Evolutionary conservation across 1,140 invertebrate genomes (phyloP), one percentile per base, ranked within the genome.

Genomic region (Pachypsylla venusta): DNA sequence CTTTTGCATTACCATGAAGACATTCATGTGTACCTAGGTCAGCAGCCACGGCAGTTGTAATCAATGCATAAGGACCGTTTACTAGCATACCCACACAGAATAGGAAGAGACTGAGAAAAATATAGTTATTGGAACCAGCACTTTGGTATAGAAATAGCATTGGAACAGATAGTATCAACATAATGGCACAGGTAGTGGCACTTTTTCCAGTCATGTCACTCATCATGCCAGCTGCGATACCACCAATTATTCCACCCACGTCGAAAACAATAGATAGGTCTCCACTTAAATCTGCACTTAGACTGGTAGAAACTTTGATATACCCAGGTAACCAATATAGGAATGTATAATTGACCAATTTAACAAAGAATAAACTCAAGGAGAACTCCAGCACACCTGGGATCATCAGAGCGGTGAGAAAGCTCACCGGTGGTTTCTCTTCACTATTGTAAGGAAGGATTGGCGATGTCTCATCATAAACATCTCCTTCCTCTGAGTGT

Each of bases 271-370:
- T 89, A 2, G 92, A 95, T 22, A 96, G 64, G 74, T 90, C 81
- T 12, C 90, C 92, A 61, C 91, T 86, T 19, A 80, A 64, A 5
- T 75, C 74, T 1, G 90, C 78, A 26, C 79, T 74, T 53, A 85
- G 81, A 0, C 76, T 75, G 27, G 83, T 89, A 92, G 68, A 24
- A 74, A 77, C 75, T 54, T 82, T 80, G 56, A 98, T 91, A 66
- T 96, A 98, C 14, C 84, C 72, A 53, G 94, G 94, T 63, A 98
- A 75, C 93, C 94, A 98, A 70, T 88, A 97, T 12, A 98, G 79
- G 73, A 98, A 98, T 58, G 93, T 97, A 69, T 98, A 98, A 69
- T 87, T 93, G 56, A 98, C 93, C 4, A 97, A 77, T 73, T 98
- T 98, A n/a, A 92, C 88, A 74, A 98, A 98, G 71, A 98, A 97